Conservation (phyloP, 2,113 vertebrate species). For the Canis aureus region DNA sequence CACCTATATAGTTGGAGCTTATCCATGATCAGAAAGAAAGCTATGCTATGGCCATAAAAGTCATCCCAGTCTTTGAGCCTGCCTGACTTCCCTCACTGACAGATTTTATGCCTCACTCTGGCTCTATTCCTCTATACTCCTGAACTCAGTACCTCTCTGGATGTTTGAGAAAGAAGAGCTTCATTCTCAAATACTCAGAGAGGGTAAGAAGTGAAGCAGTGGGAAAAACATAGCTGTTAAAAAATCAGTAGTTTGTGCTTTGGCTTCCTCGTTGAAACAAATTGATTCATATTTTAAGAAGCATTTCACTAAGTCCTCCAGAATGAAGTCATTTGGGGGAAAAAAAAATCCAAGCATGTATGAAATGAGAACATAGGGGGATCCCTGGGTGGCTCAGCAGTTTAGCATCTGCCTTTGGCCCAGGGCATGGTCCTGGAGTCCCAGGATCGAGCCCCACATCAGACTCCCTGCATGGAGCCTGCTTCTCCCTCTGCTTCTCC, state of each 20-base stretch:
- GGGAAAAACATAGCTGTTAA: background rate
- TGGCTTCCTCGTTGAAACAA: constrained; percentile 3
- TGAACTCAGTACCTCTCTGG: background rate
- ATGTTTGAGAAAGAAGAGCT: background rate
- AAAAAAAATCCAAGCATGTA: constrained; percentile 46
- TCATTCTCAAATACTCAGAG: background rate
- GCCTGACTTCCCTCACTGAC: background rate
- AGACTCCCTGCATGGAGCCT: no score
- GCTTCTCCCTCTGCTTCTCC: no score
- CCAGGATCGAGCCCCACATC: no score
- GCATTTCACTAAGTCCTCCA: background rate
- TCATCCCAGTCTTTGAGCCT: background rate
- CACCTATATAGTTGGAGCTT: background rate
- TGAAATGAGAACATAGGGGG: background rate
- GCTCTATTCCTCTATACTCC: background rate
- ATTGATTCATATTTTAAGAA: constrained; percentile 29
- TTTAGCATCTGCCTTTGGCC: no score
- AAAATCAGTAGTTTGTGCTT: background rate
- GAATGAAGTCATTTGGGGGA: background rate
- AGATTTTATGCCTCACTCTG: background rate
- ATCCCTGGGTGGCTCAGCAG: no score
- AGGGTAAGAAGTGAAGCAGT: background rate
- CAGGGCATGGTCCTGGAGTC: no score
- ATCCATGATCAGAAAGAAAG: constrained; percentile 1
- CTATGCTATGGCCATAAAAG: background rate